Conservation (phyloP, 1,140 invertebrate genomes). For the Drosophila chauvacae region DNA sequence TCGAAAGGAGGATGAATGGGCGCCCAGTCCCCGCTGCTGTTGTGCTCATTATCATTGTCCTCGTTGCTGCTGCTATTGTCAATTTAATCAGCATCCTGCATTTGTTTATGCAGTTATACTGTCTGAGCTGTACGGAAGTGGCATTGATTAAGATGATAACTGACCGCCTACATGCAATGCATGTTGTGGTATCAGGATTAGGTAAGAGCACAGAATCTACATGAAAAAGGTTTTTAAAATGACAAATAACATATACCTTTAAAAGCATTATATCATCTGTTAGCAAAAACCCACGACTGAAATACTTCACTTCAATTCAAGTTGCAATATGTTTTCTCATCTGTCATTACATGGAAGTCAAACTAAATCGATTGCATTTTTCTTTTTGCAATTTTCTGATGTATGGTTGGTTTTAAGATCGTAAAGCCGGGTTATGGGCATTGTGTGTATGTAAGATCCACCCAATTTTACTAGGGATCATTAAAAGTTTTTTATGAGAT, state of each 20-base stretch:
- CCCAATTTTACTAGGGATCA: constrained; percentile 40
- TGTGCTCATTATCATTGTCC: constrained; percentile 40
- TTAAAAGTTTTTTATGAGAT: constrained; percentile 41
- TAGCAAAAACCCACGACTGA: too few species aligned
- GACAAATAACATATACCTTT: neutral
- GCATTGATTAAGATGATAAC: constrained; percentile 24
- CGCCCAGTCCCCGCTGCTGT: constrained; percentile 15
- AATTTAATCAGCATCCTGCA: constrained; percentile 67
- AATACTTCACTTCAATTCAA: neutral
- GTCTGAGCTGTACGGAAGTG: neutral
- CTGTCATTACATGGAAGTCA: too few species aligned
- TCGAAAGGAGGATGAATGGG: constrained; percentile 15
- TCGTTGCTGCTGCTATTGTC: constrained; percentile 39
- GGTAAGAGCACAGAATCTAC: neutral
- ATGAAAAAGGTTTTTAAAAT: neutral
- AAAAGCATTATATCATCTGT: neutral
- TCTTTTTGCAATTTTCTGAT: neutral
- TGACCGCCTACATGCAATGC: constrained; percentile 1
- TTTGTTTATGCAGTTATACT: constrained; percentile 68
- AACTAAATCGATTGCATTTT: neutral
- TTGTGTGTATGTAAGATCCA: constrained; percentile 4
- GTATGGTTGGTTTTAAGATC: neutral
- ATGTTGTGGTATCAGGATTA: constrained; percentile 8
- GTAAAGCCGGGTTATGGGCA: constrained; percentile 1
- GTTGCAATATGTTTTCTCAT: too few species aligned